Evolutionary conservation across 2,888 invertebrate species (phyloP).

Genomic region (Cephus spinipes): DNA sequence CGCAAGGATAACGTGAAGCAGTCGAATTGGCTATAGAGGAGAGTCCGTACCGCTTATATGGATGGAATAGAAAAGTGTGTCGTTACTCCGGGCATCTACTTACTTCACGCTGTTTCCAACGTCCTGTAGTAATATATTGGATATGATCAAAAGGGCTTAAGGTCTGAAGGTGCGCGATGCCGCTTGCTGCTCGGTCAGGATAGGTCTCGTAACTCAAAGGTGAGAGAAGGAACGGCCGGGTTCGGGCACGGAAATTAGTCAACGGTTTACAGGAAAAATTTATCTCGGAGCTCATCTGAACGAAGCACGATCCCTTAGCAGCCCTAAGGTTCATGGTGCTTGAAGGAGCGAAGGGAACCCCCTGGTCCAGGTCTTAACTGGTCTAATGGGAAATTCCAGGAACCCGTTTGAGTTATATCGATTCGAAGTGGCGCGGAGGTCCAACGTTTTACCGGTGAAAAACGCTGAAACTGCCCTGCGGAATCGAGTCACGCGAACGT

Average conservation of each 20-base stretch:
- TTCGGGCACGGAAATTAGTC: not conserved
- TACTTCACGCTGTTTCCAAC: not conserved
- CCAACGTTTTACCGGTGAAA: not conserved
- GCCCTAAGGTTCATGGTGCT: slow-evolving; percentile 6
- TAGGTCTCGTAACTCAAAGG: not conserved
- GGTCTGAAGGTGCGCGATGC: not conserved
- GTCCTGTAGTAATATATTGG: not conserved
- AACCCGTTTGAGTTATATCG: slow-evolving; percentile 5
- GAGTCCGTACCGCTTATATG: not conserved
- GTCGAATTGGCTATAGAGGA: not conserved
- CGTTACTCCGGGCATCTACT: not conserved
- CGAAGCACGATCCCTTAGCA: slow-evolving; percentile 3
- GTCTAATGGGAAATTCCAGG: slow-evolving; percentile 6
- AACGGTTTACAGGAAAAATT: slow-evolving; percentile 1
- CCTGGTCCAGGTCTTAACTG: slow-evolving; percentile 1
- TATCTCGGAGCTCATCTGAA: slow-evolving; percentile 1
- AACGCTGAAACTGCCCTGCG: not conserved
- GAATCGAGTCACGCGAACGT: not conserved
- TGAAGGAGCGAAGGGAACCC: not conserved
- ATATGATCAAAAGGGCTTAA: not conserved
- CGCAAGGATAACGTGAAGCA: not conserved
- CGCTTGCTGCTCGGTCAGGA: not conserved
- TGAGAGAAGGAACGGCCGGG: not conserved
- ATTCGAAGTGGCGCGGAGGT: not conserved
- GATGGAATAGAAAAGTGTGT: not conserved